These are phyloP conservation scores for Pseudochromis fuscus DNA, from an alignment of 2,797 vertebrate genomes.

Conservation along the genomic window DNA sequence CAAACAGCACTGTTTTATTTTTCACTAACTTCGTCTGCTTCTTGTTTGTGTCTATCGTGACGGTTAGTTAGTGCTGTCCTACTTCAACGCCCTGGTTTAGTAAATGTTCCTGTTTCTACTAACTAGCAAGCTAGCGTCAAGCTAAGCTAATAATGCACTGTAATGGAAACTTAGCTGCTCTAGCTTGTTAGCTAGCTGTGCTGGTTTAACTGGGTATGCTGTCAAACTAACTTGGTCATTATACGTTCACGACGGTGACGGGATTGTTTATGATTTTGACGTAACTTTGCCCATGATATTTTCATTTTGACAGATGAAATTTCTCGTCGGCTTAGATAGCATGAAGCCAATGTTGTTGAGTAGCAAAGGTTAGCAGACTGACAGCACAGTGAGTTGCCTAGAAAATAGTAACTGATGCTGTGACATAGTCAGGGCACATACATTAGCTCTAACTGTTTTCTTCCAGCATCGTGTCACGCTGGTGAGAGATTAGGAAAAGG, in stretches of 20 bases:
- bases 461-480: slow-evolving; percentile 3
- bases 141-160: slow-evolving; percentile 79
- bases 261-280: not conserved
- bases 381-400: slow-evolving; percentile 5
- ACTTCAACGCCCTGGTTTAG: slow-evolving; percentile 17
- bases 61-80: not conserved
- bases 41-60: not conserved
- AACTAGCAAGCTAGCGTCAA: slow-evolving; percentile 65
- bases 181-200: slow-evolving; percentile 59
- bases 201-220: slow-evolving; percentile 41
- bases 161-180: slow-evolving; percentile 67
- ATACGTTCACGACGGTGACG: not conserved
- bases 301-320: not conserved
- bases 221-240: slow-evolving; percentile 54
- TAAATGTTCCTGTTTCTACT: slow-evolving; percentile 34
- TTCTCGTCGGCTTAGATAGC: not conserved
- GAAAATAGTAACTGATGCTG: slow-evolving; percentile 21
- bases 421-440: slow-evolving; percentile 11
- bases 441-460: slow-evolving; percentile 3
- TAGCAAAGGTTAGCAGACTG: slow-evolving; percentile 21
- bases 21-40: rapidly evolving
- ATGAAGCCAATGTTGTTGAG: slow-evolving; percentile 10
- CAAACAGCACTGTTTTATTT: not conserved
- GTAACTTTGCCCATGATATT: not conserved
- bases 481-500: not conserved